These are phyloP conservation scores for Amphimedon queenslandica DNA, from an alignment of 37 sponge, comb jelly and placozoan species.

Conservation along the genomic window DNA sequence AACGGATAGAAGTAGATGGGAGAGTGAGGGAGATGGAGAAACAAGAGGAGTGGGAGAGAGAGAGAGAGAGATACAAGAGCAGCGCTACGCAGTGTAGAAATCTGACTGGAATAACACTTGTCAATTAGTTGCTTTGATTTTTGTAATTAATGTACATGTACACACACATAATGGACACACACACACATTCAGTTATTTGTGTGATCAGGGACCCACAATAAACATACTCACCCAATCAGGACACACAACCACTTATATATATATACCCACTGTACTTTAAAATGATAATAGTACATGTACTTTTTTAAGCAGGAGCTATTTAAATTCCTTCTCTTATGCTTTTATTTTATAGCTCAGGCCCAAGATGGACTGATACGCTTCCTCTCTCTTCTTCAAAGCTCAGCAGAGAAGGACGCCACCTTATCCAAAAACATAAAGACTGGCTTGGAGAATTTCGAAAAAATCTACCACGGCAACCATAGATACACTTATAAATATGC, in stretches of 20 bases:
- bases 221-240: too few relatives aligned
- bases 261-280: neutral
- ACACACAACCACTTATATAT: neutral
- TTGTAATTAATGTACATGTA: too few relatives aligned
- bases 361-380: too few relatives aligned
- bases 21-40: conserved; percentile 7
- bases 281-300: neutral
- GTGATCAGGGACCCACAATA: neutral
- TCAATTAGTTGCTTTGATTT: neutral
- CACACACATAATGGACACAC: neutral
- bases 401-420: conserved; percentile 8
- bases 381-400: neutral
- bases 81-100: neutral
- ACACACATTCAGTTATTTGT: conserved; percentile 4
- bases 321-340: too few relatives aligned
- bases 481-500: neutral
- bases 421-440: conserved; percentile 53
- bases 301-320: neutral
- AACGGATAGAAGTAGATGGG: neutral
- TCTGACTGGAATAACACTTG: neutral
- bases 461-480: conserved; percentile 35
- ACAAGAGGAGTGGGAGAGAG: neutral
- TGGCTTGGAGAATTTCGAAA: conserved; percentile 68
- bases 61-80: conserved; percentile 6
- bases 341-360: too few relatives aligned